Conservation (phyloP, 2,797 vertebrate species). For the Pangasius mekongensis region DNA sequence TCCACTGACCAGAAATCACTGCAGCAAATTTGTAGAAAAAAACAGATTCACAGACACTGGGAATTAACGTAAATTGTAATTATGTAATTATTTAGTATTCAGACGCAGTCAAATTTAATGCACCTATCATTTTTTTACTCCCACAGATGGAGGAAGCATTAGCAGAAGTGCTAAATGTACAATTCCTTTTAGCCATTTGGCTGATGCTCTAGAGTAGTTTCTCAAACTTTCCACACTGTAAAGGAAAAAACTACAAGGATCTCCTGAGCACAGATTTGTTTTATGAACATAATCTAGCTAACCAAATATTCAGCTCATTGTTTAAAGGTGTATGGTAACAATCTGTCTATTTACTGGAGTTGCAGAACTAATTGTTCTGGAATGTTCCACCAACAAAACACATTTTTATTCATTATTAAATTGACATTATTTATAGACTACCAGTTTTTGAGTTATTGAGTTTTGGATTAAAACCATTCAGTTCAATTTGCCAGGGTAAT, state of each 20-base stretch:
- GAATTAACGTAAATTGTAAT: not conserved
- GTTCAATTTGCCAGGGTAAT: not conserved
- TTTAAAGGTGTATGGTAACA: not conserved
- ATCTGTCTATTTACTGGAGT: not conserved
- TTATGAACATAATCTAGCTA: not conserved
- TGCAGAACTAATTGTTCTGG: not conserved
- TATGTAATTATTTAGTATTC: not conserved
- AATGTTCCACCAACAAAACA: not conserved
- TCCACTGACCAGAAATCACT: not conserved
- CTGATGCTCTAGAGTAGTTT: not conserved
- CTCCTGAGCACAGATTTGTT: not conserved
- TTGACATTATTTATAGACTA: not conserved
- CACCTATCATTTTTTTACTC: not conserved
- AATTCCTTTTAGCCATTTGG: not conserved
- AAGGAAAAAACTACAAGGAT: not conserved
- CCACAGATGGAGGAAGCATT: slow-evolving; percentile 4
- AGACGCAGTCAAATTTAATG: not conserved
- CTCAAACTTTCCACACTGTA: not conserved
- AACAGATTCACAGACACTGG: not conserved
- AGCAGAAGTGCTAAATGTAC: not conserved
- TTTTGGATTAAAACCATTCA: not conserved
- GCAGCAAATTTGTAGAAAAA: not conserved
- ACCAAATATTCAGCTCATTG: not conserved
- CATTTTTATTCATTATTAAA: not conserved
- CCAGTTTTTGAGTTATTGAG: not conserved